Conservation (phyloP, 2,113 vertebrate species). For the Tragelaphus scriptus region DNA sequence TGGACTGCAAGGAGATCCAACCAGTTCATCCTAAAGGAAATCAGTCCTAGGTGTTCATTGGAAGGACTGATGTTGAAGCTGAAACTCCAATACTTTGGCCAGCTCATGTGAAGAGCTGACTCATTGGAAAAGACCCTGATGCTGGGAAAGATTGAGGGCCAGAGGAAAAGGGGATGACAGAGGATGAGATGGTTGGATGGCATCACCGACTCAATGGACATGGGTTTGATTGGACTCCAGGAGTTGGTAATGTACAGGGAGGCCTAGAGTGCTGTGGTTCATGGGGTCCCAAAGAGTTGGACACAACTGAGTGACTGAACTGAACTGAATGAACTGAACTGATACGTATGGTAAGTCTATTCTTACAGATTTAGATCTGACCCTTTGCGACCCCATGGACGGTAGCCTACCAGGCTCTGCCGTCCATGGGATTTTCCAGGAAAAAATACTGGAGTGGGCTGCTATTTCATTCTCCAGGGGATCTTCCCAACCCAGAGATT, state of each 20-base stretch:
- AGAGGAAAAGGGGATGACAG: neutral
- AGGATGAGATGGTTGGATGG: neutral
- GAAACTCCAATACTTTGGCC: neutral
- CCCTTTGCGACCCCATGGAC: too few relatives aligned
- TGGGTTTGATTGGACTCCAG: neutral
- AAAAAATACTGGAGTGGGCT: too few relatives aligned
- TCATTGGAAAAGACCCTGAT: neutral
- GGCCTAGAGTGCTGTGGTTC: rapidly evolving
- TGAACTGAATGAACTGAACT: neutral
- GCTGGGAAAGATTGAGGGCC: neutral
- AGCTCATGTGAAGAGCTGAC: neutral
- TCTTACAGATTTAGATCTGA: neutral
- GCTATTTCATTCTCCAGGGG: too few relatives aligned
- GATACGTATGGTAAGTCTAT: neutral
- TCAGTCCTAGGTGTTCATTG: neutral
- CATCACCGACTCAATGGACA: neutral
- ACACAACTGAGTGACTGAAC: neutral
- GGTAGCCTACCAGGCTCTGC: too few relatives aligned
- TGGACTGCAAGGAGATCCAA: neutral
- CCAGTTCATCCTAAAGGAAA: neutral
- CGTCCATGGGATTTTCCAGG: too few relatives aligned
- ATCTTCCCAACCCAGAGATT: too few relatives aligned
- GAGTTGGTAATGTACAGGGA: neutral
- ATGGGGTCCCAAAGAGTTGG: neutral
- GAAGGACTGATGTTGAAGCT: neutral